These are phyloP conservation scores for Muntiacus muntjak DNA, from an alignment of 2,113 vertebrate genomes.

Conservation along the genomic window DNA sequence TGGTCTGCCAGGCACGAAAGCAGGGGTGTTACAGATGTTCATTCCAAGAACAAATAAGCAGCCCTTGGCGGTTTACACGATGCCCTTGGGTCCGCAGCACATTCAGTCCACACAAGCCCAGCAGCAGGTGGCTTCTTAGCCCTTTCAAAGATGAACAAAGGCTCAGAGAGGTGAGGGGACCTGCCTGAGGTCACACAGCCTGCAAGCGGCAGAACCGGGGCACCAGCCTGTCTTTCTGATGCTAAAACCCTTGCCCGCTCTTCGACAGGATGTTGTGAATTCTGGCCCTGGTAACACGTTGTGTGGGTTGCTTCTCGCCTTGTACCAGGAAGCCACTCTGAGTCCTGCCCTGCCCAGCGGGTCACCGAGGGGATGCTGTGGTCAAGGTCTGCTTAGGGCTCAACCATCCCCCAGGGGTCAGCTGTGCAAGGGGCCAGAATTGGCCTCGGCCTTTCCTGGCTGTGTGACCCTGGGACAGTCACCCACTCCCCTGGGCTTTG, in stretches of 20 bases:
- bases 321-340: not conserved
- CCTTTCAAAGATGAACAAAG: not conserved
- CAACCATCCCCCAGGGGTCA: not conserved
- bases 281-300: not conserved
- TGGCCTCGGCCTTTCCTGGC: not conserved
- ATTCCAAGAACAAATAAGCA: accelerated
- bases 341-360: no score
- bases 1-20: not conserved
- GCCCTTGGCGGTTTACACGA: accelerated
- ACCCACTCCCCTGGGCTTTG: no score
- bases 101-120: not conserved
- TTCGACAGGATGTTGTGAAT: accelerated
- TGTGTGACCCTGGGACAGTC: not conserved
- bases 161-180: not conserved
- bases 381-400: not conserved
- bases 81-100: accelerated
- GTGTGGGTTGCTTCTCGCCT: no score
- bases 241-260: not conserved
- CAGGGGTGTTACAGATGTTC: accelerated
- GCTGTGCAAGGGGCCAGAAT: not conserved
- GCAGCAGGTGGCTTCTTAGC: accelerated
- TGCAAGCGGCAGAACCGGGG: not conserved
- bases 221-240: not conserved
- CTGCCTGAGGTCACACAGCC: not conserved
- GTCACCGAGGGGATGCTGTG: not conserved